phyloP scores from a whole-genome alignment of 2,797 vertebrate species.

The Bradypodion ventrale region DNA sequence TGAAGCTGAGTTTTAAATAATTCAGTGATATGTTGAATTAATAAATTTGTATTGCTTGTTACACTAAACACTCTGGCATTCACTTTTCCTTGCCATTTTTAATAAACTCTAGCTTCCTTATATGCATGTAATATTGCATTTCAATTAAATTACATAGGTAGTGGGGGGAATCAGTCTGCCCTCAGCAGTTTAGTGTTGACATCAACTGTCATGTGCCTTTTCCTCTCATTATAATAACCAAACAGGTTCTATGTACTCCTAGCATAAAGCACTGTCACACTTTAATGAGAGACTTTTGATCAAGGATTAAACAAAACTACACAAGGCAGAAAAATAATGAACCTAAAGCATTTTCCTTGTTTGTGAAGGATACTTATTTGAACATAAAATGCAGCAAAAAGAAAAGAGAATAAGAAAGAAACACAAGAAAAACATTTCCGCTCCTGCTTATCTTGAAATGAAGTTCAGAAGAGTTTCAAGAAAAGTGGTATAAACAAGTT shows the following conservation, averaged over 20 bases:
- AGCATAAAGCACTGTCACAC: conserved; percentile 70
- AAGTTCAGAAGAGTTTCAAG: not conserved
- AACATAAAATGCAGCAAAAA: conserved; percentile 33
- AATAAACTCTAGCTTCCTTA: conserved; percentile 80
- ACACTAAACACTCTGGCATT: conserved; percentile 80
- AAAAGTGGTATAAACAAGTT: not conserved
- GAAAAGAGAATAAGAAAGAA: too few species aligned
- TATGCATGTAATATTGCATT: conserved; percentile 84
- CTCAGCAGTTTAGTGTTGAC: conserved; percentile 81
- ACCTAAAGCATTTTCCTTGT: conserved; percentile 43
- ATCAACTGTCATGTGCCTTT: conserved; percentile 78
- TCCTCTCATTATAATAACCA: conserved; percentile 61
- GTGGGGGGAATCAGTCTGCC: conserved; percentile 73
- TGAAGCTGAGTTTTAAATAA: conserved; percentile 83
- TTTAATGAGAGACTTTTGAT: conserved; percentile 73
- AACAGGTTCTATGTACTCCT: conserved; percentile 60
- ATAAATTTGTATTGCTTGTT: conserved; percentile 83
- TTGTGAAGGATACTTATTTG: conserved; percentile 42
- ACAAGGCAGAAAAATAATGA: conserved; percentile 52
- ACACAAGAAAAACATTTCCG: conserved; percentile 38
- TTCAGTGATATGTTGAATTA: conserved; percentile 82
- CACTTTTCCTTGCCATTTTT: conserved; percentile 80
- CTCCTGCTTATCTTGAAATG: conserved; percentile 35
- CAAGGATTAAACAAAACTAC: conserved; percentile 40
- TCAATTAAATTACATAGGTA: conserved; percentile 81